Conservation (phyloP, 2,888 invertebrate genomes). For the Temnothorax ravouxi region DNA sequence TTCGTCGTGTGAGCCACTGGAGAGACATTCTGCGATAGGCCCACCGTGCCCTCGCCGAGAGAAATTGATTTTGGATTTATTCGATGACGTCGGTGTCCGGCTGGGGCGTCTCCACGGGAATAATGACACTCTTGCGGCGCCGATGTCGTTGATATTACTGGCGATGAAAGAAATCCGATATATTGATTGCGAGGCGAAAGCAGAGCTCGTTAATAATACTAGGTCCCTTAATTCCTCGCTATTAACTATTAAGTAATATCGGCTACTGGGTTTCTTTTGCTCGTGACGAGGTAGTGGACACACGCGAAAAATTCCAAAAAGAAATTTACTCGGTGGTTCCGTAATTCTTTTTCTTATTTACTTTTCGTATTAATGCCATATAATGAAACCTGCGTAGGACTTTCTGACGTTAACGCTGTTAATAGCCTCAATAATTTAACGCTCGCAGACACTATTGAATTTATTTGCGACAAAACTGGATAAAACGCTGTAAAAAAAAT, state of each 20-base stretch:
- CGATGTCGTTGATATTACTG: conserved; percentile 54
- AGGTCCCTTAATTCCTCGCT: conserved; percentile 5
- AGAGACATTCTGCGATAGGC: conserved; percentile 28
- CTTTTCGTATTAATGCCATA: not conserved
- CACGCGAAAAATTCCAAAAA: not conserved
- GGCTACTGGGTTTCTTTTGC: not conserved
- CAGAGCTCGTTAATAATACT: conserved; percentile 26
- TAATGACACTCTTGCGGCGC: conserved; percentile 61
- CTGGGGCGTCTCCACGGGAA: conserved; percentile 36
- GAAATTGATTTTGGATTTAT: conserved; percentile 73
- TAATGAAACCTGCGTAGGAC: conserved; percentile 6
- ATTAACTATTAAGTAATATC: conserved; percentile 19
- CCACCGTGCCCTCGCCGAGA: conserved; percentile 24
- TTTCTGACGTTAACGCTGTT: conserved; percentile 32
- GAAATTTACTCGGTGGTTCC: not conserved
- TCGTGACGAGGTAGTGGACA: not conserved
- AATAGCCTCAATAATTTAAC: conserved; percentile 4
- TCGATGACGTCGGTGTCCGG: conserved; percentile 54
- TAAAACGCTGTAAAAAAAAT: not conserved
- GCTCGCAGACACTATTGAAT: not conserved
- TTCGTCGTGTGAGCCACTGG: conserved; percentile 15
- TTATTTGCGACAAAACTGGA: not conserved
- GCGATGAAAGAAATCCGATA: conserved; percentile 55
- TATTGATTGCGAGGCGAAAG: conserved; percentile 41
- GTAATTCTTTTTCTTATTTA: not conserved